Conservation (phyloP, 1,140 invertebrate genomes). For the Caenorhabditis brenneri region DNA sequence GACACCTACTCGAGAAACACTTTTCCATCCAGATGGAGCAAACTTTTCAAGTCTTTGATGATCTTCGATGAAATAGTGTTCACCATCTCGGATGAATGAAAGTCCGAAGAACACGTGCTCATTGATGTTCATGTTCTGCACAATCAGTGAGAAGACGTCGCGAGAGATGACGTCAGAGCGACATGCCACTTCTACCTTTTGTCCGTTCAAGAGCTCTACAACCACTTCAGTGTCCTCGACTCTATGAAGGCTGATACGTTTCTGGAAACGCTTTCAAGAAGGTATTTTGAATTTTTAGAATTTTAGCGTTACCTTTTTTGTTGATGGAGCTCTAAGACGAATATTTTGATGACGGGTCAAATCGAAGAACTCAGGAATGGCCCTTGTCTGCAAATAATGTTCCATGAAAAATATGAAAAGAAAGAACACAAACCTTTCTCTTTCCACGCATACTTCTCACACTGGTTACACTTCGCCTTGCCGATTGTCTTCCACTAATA, state of each 20-base stretch:
- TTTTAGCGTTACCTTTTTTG: slow-evolving; percentile 54
- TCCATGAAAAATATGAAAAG: not conserved
- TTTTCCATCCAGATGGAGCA: slow-evolving; percentile 73
- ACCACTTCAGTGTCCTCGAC: slow-evolving; percentile 67
- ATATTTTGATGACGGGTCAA: slow-evolving; percentile 59
- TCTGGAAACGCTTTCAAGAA: slow-evolving; percentile 47
- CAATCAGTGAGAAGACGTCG: slow-evolving; percentile 66
- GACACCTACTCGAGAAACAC: slow-evolving; percentile 51
- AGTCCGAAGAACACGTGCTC: slow-evolving; percentile 73
- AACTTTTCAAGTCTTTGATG: slow-evolving; percentile 73
- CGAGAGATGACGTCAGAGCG: slow-evolving; percentile 70
- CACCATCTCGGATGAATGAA: slow-evolving; percentile 72
- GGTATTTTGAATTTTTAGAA: not conserved
- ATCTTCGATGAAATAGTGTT: slow-evolving; percentile 73
- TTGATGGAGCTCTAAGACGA: slow-evolving; percentile 64
- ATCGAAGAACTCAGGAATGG: slow-evolving; percentile 66
- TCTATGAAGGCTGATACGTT: slow-evolving; percentile 61
- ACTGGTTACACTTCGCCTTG: slow-evolving; percentile 42
- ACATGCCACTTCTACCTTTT: slow-evolving; percentile 72
- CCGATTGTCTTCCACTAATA: slow-evolving; percentile 53
- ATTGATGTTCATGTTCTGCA: slow-evolving; percentile 66
- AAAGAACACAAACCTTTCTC: slow-evolving; percentile 10
- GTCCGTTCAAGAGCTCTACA: slow-evolving; percentile 72
- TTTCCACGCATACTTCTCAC: slow-evolving; percentile 22
- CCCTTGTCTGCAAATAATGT: slow-evolving; percentile 55